A percentile compares a stretch with the other conserved stretches of the same genome.
phyloP scores from a whole-genome alignment of 2,797 vertebrate species.

The Ptychadena robeensis region DNA sequence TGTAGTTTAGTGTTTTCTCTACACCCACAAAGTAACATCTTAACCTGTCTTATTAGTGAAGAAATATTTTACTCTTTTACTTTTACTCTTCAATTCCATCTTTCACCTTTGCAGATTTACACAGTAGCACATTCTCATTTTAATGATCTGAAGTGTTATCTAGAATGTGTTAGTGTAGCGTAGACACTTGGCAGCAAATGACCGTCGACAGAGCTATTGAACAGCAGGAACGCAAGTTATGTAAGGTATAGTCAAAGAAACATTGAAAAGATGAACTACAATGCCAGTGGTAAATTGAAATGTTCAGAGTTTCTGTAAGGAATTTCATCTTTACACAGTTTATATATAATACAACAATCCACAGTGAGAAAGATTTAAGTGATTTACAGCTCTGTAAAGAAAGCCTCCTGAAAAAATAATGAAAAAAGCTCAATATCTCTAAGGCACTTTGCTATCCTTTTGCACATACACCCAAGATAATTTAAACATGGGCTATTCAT shows the following conservation, averaged over 20 bases:
- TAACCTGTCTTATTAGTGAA: background rate
- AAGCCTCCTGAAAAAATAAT: background rate
- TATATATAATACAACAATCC: background rate
- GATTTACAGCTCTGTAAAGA: background rate
- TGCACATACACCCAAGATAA: too few relatives aligned
- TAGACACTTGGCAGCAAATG: constrained; percentile 14
- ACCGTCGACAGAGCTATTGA: background rate
- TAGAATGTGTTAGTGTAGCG: background rate
- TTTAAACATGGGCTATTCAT: too few relatives aligned
- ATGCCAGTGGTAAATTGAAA: constrained; percentile 1
- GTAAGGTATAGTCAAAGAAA: background rate
- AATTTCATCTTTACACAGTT: background rate
- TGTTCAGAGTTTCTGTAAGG: background rate
- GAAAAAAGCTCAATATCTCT: background rate
- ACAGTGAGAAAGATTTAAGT: background rate
- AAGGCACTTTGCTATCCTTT: background rate
- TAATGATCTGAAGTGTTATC: constrained; percentile 17
- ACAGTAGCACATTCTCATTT: background rate
- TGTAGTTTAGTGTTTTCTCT: background rate
- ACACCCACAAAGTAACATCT: background rate
- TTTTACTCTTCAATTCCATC: background rate
- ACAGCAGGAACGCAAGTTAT: constrained; percentile 8
- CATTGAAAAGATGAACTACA: background rate
- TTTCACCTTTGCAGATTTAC: constrained; percentile 18
- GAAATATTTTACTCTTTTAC: background rate